Evolutionary conservation across 2,113 vertebrate genomes (phyloP).

Genomic region (Erinaceus europaeus): DNA sequence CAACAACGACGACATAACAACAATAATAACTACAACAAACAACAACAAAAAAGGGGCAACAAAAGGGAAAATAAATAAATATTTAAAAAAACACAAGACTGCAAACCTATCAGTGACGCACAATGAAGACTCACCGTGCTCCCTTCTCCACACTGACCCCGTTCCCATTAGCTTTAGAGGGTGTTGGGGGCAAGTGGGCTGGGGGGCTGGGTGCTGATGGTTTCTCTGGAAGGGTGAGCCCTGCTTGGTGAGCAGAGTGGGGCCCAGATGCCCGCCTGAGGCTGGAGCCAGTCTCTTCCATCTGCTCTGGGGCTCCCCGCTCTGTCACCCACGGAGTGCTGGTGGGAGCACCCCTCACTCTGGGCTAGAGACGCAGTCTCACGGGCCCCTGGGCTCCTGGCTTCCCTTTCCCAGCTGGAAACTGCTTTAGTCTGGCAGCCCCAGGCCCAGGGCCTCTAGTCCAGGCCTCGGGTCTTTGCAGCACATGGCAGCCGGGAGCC

Average conservation of each 20-base stretch:
- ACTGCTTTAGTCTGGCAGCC: not conserved
- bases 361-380: fast-evolving
- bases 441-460: not conserved
- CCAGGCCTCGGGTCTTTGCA: not conserved
- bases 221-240: not conserved
- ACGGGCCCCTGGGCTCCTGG: not conserved
- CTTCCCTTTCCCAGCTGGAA: not conserved
- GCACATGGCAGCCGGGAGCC: conserved; percentile 10
- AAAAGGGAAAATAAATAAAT: no score
- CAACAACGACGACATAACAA: no score
- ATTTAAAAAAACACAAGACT: no score
- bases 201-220: not conserved
- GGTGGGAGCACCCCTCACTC: not conserved
- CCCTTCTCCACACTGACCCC: no score
- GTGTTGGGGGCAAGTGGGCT: not conserved
- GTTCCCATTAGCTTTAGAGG: not conserved
- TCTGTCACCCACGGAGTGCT: not conserved
- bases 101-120: not conserved
- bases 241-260: not conserved
- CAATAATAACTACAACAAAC: no score
- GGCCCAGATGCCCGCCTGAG: not conserved
- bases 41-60: no score
- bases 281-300: not conserved
- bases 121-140: not conserved
- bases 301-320: not conserved